Evolutionary conservation across 1,140 invertebrate genomes (phyloP).

Genomic region (Physella acuta): DNA sequence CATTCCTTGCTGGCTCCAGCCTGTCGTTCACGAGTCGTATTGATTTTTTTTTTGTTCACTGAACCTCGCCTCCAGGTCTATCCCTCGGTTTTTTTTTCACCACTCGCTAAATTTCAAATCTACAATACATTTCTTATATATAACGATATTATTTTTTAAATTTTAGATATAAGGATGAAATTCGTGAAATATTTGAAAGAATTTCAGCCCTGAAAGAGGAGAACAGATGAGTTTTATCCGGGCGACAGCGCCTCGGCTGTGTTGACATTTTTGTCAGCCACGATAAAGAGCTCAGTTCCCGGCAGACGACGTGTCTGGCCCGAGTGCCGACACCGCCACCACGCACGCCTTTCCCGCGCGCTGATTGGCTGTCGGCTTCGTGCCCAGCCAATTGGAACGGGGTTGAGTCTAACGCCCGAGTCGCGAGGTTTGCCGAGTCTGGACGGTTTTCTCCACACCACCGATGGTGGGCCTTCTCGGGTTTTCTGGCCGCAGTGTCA

Average conservation of each 20-base stretch:
- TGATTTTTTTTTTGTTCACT: not conserved
- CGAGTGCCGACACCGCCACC: constrained; percentile 18
- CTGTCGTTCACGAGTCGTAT: constrained; percentile 9
- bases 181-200: not conserved
- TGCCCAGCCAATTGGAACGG: constrained; percentile 21
- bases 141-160: too few relatives aligned
- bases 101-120: too few relatives aligned
- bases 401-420: constrained; percentile 5
- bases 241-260: not conserved
- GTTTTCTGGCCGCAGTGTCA: not conserved
- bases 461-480: not conserved
- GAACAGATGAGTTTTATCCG: too few relatives aligned
- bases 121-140: too few relatives aligned
- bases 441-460: not conserved
- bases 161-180: not conserved
- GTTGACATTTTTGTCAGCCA: constrained; percentile 22
- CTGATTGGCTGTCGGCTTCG: constrained; percentile 7
- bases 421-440: not conserved
- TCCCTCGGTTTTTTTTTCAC: not conserved
- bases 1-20: constrained; percentile 9
- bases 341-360: not conserved
- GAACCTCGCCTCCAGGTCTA: not conserved
- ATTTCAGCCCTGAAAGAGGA: not conserved
- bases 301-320: constrained; percentile 20
- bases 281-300: constrained; percentile 24